Percentiles rank a stretch among this genome's conserved stretches.
phyloP scores from a whole-genome alignment of 2,113 vertebrate species.

The Crypturellus undulatus region DNA sequence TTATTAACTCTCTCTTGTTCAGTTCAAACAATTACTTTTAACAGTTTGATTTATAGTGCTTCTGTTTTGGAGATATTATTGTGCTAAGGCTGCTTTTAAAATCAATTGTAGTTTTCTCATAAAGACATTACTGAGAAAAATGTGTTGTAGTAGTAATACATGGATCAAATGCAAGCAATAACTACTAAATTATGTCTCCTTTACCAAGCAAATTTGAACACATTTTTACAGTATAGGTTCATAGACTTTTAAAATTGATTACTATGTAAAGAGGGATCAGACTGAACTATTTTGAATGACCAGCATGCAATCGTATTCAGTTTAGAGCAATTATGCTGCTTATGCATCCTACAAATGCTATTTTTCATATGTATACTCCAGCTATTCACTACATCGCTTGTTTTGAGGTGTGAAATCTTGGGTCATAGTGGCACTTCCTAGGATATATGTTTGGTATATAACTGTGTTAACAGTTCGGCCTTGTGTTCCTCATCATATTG shows the following conservation, averaged over 20 bases:
- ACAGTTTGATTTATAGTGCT: conserved; percentile 72
- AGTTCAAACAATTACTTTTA: conserved; percentile 31
- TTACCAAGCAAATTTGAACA: conserved; percentile 17
- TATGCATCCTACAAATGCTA: neutral
- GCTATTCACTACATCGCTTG: neutral
- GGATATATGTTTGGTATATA: neutral
- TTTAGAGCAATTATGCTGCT: neutral
- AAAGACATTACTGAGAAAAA: conserved; percentile 57
- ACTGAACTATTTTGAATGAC: neutral
- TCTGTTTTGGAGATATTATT: conserved; percentile 62
- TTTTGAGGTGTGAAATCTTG: neutral
- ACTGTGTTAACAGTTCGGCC: neutral
- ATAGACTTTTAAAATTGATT: neutral
- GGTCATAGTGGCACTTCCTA: neutral
- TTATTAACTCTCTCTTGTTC: conserved; percentile 60
- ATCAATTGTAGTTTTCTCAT: conserved; percentile 62
- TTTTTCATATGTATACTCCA: neutral
- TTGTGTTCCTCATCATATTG: neutral
- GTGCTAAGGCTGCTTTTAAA: conserved; percentile 65
- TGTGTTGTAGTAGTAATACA: conserved; percentile 28
- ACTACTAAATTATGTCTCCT: conserved; percentile 25
- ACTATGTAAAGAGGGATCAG: neutral
- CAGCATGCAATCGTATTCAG: neutral
- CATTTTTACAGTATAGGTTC: neutral
- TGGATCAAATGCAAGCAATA: conserved; percentile 46